Evolutionary conservation across 2,797 vertebrate genomes (phyloP).

Genomic region (Cottoperca gobio): DNA sequence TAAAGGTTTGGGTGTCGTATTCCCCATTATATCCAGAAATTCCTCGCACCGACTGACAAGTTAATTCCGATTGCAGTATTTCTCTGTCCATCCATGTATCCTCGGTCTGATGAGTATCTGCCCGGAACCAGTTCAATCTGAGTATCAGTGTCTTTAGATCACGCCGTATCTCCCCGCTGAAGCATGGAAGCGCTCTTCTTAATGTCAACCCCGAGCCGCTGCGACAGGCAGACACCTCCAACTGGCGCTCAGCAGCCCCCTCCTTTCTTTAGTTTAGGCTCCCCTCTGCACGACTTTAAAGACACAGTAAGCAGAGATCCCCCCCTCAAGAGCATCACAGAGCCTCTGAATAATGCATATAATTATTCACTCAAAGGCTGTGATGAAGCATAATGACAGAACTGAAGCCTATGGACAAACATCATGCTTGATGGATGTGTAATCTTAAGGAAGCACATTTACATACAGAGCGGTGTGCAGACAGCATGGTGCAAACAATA

Average conservation of each 20-base stretch:
- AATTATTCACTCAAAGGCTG: constrained; percentile 38
- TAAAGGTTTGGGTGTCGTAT: constrained; percentile 85
- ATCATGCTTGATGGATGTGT: neutral
- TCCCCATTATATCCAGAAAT: constrained; percentile 86
- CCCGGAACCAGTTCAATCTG: constrained; percentile 22
- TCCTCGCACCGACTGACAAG: constrained; percentile 77
- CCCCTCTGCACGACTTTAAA: constrained; percentile 83
- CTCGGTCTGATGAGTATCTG: constrained; percentile 42
- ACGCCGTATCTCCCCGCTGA: constrained; percentile 53
- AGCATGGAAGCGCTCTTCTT: constrained; percentile 75
- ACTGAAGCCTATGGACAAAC: constrained; percentile 14
- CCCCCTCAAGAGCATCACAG: constrained; percentile 44
- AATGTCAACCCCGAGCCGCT: constrained; percentile 72
- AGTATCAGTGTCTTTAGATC: constrained; percentile 20
- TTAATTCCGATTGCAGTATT: constrained; percentile 72
- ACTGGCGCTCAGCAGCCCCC: constrained; percentile 81
- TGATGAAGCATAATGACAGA: constrained; percentile 38
- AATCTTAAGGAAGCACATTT: constrained; percentile 20
- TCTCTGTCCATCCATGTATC: constrained; percentile 81
- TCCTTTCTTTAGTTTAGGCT: constrained; percentile 74
- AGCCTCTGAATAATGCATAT: constrained; percentile 55
- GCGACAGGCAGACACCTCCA: constrained; percentile 78
- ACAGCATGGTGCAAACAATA: neutral
- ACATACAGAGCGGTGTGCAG: constrained; percentile 10
- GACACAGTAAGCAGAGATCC: constrained; percentile 74